Evolutionary conservation across 2,888 invertebrate species (phyloP), one percentile per base, ranked within the genome.

Genomic region (Hofmannophila pseudospretella): DNA sequence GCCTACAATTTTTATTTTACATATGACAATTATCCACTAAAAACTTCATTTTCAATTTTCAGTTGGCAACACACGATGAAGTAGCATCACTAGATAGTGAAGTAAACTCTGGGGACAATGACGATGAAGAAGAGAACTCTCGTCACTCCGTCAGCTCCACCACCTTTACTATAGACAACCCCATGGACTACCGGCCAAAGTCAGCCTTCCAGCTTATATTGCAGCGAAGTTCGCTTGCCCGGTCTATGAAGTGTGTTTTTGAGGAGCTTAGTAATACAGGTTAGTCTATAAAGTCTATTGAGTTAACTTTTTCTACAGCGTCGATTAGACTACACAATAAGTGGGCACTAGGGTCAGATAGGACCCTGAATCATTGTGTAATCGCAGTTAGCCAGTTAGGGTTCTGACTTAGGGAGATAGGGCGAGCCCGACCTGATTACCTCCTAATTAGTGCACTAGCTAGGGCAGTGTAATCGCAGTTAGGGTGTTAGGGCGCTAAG

Each of bases 161-260:
- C 0, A 79, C 77, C 1, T 64, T 67, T 32, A 66, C 69, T 29
- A 41, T 50, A 12, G 79, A 79, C 7, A 66, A 62, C 44, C 55
- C 52, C 1, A 38, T 43, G 0, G 73, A 74, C 7, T 32, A 45
- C 2, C 47, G 58, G 2, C 80, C 85, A 0, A 82, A 81, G 53
- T 92, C 92, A 0, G 93, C 95, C 0, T 96, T 95, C 61, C 92
- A 94, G 59, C 84, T 92, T 8, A 96, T 97, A 55, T 80, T 97
- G 27, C 92, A 94, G 57, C 90, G 92, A 45, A 95, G 96, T 64
- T 91, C 91, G 3, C 79, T 98, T 32, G 97, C 97, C 0, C 90
- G 91, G 53, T 94, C 96, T 47, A 89, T 98, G 54, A 96, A 95
- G 67, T 89, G 90, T 40, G 92, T 95, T 9, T 95, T 94, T 72